These are phyloP conservation scores for Ranitomeya imitator DNA, from an alignment of 2,113 vertebrate species.

Conservation along the genomic window DNA sequence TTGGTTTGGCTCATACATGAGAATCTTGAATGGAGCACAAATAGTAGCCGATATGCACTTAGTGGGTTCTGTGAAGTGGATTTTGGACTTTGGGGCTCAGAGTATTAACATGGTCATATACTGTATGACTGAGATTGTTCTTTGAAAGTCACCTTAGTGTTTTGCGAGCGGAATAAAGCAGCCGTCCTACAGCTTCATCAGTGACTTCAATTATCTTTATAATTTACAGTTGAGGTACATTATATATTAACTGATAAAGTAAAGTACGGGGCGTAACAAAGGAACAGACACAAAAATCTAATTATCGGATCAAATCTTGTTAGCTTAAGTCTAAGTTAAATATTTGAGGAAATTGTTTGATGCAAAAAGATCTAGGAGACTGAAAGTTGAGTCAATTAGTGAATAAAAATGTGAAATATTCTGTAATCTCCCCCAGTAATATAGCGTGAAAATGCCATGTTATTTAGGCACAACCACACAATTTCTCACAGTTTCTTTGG, in stretches of 20 bases:
- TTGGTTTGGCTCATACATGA: too few species aligned
- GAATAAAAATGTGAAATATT: background rate
- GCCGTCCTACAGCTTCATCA: background rate
- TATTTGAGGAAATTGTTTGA: conserved; percentile 20
- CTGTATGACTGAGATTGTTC: background rate
- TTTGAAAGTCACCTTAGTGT: conserved; percentile 3
- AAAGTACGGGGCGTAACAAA: background rate
- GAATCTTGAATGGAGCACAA: background rate
- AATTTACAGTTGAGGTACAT: background rate
- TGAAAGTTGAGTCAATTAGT: background rate
- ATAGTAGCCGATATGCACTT: background rate
- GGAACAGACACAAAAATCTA: conserved; percentile 2
- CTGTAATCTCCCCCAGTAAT: background rate
- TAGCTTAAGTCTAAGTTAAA: conserved; percentile 1
- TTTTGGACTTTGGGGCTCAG: background rate
- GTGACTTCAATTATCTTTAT: background rate
- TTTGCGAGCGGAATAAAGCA: background rate
- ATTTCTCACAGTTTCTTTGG: background rate
- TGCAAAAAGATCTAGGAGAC: background rate
- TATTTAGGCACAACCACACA: background rate
- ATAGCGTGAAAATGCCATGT: background rate
- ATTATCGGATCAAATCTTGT: conserved; percentile 7
- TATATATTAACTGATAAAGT: conserved; percentile 17
- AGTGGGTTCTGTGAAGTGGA: background rate
- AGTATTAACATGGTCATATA: background rate